Conservation (phyloP, 2,113 vertebrate species). For the Seriola dumerili region DNA sequence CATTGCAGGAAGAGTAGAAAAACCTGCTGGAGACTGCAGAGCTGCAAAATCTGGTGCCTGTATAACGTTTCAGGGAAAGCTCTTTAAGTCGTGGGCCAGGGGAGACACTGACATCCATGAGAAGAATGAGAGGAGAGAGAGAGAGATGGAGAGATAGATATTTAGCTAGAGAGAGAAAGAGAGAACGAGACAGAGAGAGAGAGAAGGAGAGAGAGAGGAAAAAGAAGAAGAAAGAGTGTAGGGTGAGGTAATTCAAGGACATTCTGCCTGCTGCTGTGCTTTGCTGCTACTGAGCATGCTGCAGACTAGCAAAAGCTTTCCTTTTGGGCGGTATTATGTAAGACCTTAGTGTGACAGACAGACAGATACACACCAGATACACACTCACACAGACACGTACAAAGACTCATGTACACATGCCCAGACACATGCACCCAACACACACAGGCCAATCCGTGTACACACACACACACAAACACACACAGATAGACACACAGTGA, state of each 20-base stretch:
- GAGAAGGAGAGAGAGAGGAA: conserved; percentile 10
- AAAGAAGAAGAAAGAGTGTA: conserved; percentile 52
- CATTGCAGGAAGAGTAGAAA: conserved; percentile 28
- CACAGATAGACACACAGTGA: conserved; percentile 19
- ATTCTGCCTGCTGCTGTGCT: conserved; percentile 74
- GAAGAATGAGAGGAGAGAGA: conserved; percentile 19
- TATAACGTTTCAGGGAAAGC: conserved; percentile 59
- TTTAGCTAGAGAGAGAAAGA: conserved; percentile 6
- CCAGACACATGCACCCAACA: conserved; percentile 38
- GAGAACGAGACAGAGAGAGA: background rate
- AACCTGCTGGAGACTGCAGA: conserved; percentile 48
- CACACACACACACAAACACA: conserved; percentile 10
- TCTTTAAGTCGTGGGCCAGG: conserved; percentile 60
- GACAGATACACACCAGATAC: conserved; percentile 63
- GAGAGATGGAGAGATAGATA: background rate
- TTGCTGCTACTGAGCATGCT: conserved; percentile 75
- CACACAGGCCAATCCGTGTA: conserved; percentile 2
- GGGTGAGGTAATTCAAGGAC: conserved; percentile 83
- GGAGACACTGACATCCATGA: conserved; percentile 63
- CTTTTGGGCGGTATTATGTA: conserved; percentile 80
- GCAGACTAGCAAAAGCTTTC: conserved; percentile 79
- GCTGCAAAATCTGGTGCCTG: conserved; percentile 50
- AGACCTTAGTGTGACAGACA: conserved; percentile 79
- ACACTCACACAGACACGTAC: conserved; percentile 21
- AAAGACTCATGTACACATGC: conserved; percentile 20